phyloP scores from a whole-genome alignment of 2,797 vertebrate genomes.

The Myotis planiceps region DNA sequence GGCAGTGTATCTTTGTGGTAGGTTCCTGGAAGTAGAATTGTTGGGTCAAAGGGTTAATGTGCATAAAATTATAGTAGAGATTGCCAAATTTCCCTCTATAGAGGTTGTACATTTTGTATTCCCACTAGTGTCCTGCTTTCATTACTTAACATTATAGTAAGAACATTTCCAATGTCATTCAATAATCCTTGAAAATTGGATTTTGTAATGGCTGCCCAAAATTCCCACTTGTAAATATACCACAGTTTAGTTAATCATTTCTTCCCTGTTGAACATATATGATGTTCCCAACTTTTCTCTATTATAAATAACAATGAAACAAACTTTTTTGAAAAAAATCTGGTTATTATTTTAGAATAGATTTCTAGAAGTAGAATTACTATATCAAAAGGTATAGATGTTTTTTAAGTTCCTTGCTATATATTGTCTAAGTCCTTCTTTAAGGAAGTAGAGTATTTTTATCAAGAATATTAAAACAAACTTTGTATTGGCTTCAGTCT shows the following conservation, averaged over 20 bases:
- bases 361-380: background rate
- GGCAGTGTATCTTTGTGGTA: background rate
- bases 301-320: constrained; percentile 33
- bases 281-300: background rate
- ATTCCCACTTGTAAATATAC: background rate
- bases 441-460: constrained; percentile 21
- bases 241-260: constrained; percentile 39
- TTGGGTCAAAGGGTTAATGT: background rate
- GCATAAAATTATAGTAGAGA: background rate
- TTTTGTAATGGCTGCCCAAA: constrained; percentile 36
- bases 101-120: background rate
- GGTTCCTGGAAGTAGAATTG: constrained; percentile 38
- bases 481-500: constrained; percentile 21
- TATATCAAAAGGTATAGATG: background rate
- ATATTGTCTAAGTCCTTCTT: background rate
- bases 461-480: background rate
- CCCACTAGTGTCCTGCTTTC: constrained; percentile 36
- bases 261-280: background rate
- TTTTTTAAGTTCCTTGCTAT: background rate
- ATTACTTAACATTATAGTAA: constrained; percentile 50
- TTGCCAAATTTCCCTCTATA: constrained; percentile 24
- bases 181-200: constrained; percentile 60
- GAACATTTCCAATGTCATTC: constrained; percentile 49
- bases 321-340: constrained; percentile 24
- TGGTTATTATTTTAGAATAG: background rate